Evolutionary conservation across 2,888 invertebrate genomes (phyloP).

Genomic region (Pyralis farinalis): DNA sequence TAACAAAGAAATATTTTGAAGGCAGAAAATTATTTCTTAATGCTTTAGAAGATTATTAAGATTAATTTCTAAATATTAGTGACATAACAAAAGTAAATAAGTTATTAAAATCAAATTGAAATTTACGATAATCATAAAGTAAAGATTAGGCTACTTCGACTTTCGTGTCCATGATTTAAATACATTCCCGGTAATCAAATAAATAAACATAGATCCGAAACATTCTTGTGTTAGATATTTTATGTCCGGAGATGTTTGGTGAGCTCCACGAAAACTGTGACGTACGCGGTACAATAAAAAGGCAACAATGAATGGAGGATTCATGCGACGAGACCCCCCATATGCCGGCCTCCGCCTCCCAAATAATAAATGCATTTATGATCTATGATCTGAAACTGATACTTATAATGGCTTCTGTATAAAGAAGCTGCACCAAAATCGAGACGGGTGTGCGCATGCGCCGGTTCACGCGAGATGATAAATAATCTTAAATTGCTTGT

Average conservation of each 20-base stretch:
- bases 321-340: constrained; percentile 69
- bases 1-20: constrained; percentile 36
- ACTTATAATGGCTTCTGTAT: constrained; percentile 80
- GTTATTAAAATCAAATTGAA: constrained; percentile 73
- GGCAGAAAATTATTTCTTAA: constrained; percentile 35
- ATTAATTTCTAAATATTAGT: constrained; percentile 51
- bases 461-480: constrained; percentile 52
- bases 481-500: constrained; percentile 77
- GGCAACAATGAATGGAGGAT: constrained; percentile 60
- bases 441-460: constrained; percentile 41
- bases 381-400: constrained; percentile 81
- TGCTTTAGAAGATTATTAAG: constrained; percentile 48
- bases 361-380: constrained; percentile 74
- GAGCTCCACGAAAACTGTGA: constrained; percentile 65
- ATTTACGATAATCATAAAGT: constrained; percentile 75
- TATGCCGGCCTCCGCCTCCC: constrained; percentile 49
- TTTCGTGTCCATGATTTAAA: constrained; percentile 56
- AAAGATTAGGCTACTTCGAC: constrained; percentile 59
- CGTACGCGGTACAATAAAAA: constrained; percentile 68
- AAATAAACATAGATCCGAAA: constrained; percentile 55
- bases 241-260: constrained; percentile 50
- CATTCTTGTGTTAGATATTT: constrained; percentile 60
- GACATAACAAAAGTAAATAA: constrained; percentile 56
- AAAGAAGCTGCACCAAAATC: constrained; percentile 69
- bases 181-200: constrained; percentile 51